These are phyloP conservation scores for Aphrocallistes beatrix DNA, from an alignment of 37 sponge, comb jelly and placozoan species.

Conservation along the genomic window DNA sequence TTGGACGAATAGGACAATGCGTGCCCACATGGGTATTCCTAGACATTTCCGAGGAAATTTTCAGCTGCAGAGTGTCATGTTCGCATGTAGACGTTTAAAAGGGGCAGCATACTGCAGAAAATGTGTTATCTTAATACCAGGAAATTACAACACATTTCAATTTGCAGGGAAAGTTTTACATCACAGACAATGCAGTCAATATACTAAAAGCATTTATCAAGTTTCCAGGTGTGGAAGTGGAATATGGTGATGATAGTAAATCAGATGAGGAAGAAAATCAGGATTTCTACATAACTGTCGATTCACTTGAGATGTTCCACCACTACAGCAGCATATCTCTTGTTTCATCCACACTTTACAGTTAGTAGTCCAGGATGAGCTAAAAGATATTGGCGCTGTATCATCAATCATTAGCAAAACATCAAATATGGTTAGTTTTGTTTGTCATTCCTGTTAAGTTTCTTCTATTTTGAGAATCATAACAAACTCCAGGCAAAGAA, in stretches of 20 bases:
- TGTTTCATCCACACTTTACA: neutral
- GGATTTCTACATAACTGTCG: neutral
- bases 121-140: neutral
- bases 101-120: neutral
- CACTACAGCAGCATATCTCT: neutral
- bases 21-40: neutral
- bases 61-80: neutral
- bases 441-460: neutral
- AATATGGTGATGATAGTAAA: neutral
- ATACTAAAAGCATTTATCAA: neutral
- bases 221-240: neutral
- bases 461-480: neutral
- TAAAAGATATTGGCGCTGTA: neutral
- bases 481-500: neutral
- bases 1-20: neutral
- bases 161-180: neutral
- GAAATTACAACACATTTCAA: neutral
- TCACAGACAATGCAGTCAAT: neutral
- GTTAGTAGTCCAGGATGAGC: neutral
- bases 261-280: neutral
- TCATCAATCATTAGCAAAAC: neutral
- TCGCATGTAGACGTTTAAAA: neutral
- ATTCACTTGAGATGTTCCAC: neutral
- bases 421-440: neutral
- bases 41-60: neutral